Evolutionary conservation across 35 echinoderm and acorn worm genomes (phyloP), one percentile per base, ranked within the genome.

Genomic region (Eucidaris tribuloides): DNA sequence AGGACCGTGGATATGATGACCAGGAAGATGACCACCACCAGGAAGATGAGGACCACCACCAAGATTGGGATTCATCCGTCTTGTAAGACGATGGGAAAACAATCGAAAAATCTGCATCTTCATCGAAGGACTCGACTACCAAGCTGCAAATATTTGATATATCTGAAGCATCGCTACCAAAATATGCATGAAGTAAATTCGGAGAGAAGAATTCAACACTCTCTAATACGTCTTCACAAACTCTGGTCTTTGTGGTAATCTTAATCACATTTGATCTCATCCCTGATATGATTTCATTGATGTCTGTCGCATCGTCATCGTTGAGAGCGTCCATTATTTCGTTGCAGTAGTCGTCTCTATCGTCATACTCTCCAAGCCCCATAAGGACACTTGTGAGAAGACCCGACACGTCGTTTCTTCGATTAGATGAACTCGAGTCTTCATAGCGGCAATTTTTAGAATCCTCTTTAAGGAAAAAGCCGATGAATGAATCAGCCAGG

Each of bases 231-330:
- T 44, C 40, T 41, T 74, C 68, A 44, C 68, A 74, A 40, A 41
- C 38, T 74, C 35, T 42, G 11, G 11, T 23, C 2, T 33, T 42
- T 2, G 68, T 35, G 25, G 44, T 40, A 41, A 74, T 6, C 25
- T 74, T 36, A 41, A 74, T 35, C 2, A 74, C 2, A 44, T 74
- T 74, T 22, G 68, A 74, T 74, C 44, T 74, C 35, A 74, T 74
- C 37, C 35, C 44, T 15, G 38, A 17, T 43, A 74, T 7, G 38
- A 74, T 42, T 3, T 1, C n/a, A 23, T 74, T 40, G 1, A 74
- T 6, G 0, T n/a, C 41, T 25, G 24, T 36, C 7, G 35, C 35
- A 74, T 74, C 34, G n/a, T 74, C 68, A 3, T 74, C 68, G 24
- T 24, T 9, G 30, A 40, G 35, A 42, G 68, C 68, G 38, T 38